Evolutionary conservation across 1,140 invertebrate species (phyloP), one percentile per base, ranked within the genome.

Genomic region (Parapsyche elsis): DNA sequence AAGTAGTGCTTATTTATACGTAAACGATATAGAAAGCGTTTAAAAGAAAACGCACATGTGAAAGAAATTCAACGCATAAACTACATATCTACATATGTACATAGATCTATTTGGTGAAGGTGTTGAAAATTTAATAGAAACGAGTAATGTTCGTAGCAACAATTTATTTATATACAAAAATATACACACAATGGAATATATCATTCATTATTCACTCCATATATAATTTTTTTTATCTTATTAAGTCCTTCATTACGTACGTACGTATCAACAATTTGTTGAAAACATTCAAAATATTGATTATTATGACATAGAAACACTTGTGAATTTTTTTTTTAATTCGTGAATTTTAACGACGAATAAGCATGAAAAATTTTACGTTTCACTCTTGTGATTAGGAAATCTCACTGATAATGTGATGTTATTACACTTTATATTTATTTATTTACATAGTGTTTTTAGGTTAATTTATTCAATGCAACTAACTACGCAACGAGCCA

Each of bases 161-260:
- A 73, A 75, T 75, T 57, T 53, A 57, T 75, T 75, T 75, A 75
- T 57, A 75, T 75, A 75, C 49, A 75, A 75, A 75, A 75, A 75
- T 75, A 75, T 75, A 75, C 57, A 75, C 73, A 75, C 45, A 53
- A 57, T 57, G 16, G 71, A 73, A 49, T 53, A 53, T 53, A 53
- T 53, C 49, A 53, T 53, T 53, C 49, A 53, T 53, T 53, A 53
- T 23, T 67, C 64, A 67, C 64, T 67, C 26, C 24, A 67, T 53
- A 53, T 53, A 53, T 16, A 53, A 53, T 53, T 53, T 14, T 53
- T 53, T 53, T 53, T 53, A 53, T 5, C 2, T 53, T 53, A 53
- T 53, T 38, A 38, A 38, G 30, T 38, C 30, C 30, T 38, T 38
- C 30, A 38, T 38, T 38, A 38, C 30, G 30, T 38, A 38, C 30